phyloP scores from a whole-genome alignment of 2,797 vertebrate species.

The Sebastes diploproa region DNA sequence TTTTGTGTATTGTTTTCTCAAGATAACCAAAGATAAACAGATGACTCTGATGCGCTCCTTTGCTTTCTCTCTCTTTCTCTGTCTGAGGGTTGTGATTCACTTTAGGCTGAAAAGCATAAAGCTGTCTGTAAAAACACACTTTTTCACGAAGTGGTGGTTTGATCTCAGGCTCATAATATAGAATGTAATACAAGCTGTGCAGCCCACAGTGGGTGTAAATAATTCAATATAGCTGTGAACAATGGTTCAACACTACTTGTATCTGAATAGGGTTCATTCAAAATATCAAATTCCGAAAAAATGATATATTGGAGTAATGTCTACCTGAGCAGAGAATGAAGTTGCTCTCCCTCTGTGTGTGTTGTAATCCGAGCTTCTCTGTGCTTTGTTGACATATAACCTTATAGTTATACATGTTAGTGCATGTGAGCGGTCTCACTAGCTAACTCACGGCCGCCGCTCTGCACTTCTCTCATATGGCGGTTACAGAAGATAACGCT shows the following conservation, averaged over 20 bases:
- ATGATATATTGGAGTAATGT: too few species aligned
- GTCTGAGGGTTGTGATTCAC: neutral
- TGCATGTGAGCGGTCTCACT: too few species aligned
- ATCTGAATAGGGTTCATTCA: neutral
- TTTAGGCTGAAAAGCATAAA: neutral
- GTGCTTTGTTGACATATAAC: too few species aligned
- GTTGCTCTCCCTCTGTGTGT: too few species aligned
- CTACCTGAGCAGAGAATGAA: too few species aligned
- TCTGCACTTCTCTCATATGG: too few species aligned
- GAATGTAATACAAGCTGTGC: neutral
- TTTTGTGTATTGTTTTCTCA: slow-evolving; percentile 23
- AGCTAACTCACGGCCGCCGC: too few species aligned
- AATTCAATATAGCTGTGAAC: neutral
- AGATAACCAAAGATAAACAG: slow-evolving; percentile 28
- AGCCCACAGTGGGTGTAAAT: slow-evolving; percentile 4
- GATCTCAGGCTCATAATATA: neutral
- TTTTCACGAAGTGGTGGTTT: slow-evolving; percentile 3
- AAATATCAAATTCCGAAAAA: too few species aligned
- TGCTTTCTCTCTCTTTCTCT: neutral
- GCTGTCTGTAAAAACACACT: neutral
- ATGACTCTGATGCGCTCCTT: neutral
- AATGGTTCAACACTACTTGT: neutral
- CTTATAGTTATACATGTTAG: too few species aligned
- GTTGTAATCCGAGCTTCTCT: too few species aligned
- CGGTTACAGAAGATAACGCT: neutral